A percentile compares a stretch with the other conserved stretches of the same genome.
phyloP scores from a whole-genome alignment of 2,888 invertebrate species.

The Drosophila mimica region DNA sequence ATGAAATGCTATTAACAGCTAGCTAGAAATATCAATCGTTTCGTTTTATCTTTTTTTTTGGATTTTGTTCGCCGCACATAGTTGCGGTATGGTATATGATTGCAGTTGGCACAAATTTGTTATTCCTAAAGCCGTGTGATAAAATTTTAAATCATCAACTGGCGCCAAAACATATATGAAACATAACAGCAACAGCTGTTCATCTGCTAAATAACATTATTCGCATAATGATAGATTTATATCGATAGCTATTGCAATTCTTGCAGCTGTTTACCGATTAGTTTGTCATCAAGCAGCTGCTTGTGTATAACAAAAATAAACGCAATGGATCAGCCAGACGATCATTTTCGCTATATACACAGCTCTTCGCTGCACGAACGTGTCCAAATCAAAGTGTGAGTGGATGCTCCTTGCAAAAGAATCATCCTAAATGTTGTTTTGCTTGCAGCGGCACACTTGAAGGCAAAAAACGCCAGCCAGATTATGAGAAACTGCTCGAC shows the following conservation, averaged over 20 bases:
- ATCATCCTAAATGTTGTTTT: constrained; percentile 3
- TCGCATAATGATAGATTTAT: constrained; percentile 2
- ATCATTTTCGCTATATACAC: constrained; percentile 94
- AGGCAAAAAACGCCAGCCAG: constrained; percentile 93
- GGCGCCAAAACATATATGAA: neutral
- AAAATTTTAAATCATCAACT: neutral
- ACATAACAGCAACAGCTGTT: constrained; percentile 1
- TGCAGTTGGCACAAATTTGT: neutral
- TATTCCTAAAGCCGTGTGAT: neutral
- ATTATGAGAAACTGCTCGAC: constrained; percentile 93
- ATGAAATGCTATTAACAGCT: neutral
- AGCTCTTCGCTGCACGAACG: constrained; percentile 95
- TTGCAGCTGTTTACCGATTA: constrained; percentile 33
- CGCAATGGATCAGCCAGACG: constrained; percentile 86
- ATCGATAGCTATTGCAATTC: constrained; percentile 1
- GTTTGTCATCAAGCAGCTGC: constrained; percentile 42
- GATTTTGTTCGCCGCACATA: neutral
- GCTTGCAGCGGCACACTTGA: constrained; percentile 93
- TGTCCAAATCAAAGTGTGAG: constrained; percentile 97
- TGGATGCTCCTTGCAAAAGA: constrained; percentile 48
- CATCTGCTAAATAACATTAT: neutral
- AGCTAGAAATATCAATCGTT: neutral
- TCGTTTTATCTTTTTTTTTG: neutral
- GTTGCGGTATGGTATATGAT: neutral
- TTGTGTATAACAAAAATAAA: constrained; percentile 26